Conservation (phyloP, 1,140 invertebrate genomes). For the Papilio polyxenes region DNA sequence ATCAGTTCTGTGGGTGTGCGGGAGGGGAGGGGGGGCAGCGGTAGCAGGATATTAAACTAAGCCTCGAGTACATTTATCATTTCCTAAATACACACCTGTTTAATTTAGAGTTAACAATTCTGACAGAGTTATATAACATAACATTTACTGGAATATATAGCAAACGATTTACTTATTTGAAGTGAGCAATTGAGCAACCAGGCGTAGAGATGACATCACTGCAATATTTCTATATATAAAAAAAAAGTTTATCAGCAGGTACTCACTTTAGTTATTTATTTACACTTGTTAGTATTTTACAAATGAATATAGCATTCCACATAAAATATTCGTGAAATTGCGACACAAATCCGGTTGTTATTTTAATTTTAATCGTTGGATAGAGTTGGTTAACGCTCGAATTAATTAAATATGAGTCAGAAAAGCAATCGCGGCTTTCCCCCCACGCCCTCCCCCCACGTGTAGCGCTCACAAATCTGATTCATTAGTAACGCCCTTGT, state of each 20-base stretch:
- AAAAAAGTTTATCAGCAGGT: not conserved
- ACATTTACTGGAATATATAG: no score
- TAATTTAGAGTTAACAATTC: slow-evolving; percentile 20
- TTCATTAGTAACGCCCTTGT: slow-evolving; percentile 1
- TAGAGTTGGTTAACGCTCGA: slow-evolving; percentile 17
- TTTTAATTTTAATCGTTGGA: slow-evolving; percentile 12
- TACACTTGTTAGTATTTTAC: not conserved
- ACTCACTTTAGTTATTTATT: not conserved
- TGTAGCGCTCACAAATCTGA: not conserved
- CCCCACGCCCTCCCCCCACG: not conserved
- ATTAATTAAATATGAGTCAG: slow-evolving; percentile 22
- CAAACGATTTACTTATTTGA: no score
- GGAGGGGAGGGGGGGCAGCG: not conserved
- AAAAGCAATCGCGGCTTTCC: not conserved
- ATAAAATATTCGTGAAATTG: slow-evolving; percentile 22
- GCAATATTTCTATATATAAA: not conserved
- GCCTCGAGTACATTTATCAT: slow-evolving; percentile 28
- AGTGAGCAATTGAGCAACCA: not conserved
- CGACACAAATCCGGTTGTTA: slow-evolving; percentile 10
- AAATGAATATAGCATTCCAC: not conserved
- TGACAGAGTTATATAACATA: not conserved
- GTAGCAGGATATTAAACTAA: slow-evolving; percentile 13
- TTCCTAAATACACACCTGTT: slow-evolving; percentile 1
- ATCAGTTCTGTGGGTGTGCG: not conserved
- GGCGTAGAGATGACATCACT: not conserved